Base-by-base conservation (phyloP, 2,113 vertebrate species). In the Geococcyx californianus region DNA sequence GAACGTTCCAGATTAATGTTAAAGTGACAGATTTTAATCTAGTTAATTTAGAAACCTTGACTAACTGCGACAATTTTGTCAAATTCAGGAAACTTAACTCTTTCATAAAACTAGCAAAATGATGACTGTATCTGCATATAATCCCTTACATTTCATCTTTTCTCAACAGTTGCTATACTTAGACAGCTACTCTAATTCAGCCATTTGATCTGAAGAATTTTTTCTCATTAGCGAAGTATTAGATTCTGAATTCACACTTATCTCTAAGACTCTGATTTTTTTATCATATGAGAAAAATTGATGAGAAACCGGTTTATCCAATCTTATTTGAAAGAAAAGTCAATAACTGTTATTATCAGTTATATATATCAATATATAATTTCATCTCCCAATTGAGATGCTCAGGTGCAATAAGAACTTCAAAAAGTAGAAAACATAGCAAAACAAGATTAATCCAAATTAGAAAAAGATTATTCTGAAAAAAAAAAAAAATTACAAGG, bases 21-120 rank as follows among this genome's bases (percentile, higher is more conserved):
- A 70, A 95, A 92, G 28, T 94, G 79, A 44, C 40, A 92, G 40
- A 82, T 78, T 96, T 97, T 94, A 86, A 72, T 88, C 67, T 83
- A 94, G 54, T 86, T 90, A 64, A 91, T 79, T 89, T 51, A 80
- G 87, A 94, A 87, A 59, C 20, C 26, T 79, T 89, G n/a, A 90
- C 70, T 94, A 97, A 92, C 34, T 62, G 66, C 96, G 77, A 91
- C 18, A 51, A 70, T 68, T 94, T 59, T 40, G 17, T 70, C 76
- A 95, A 95, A 94, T 68, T 10, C 56, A 92, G 67, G 28, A 94
- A 95, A 36, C 6, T n/a, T 17, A 52, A 80, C 45, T 85, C 68
- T 69, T 88, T 18, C n/a, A n/a, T 91, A 34, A 86, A 96, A 92
- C 33, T 44, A 84, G 60, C 31, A 90, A 72, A 52, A 17, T 85